A percentile compares a stretch with the other conserved stretches of the same genome.
These are phyloP conservation scores for Turdus rufiventris DNA, from an alignment of 2,113 vertebrate genomes.

Conservation along the genomic window DNA sequence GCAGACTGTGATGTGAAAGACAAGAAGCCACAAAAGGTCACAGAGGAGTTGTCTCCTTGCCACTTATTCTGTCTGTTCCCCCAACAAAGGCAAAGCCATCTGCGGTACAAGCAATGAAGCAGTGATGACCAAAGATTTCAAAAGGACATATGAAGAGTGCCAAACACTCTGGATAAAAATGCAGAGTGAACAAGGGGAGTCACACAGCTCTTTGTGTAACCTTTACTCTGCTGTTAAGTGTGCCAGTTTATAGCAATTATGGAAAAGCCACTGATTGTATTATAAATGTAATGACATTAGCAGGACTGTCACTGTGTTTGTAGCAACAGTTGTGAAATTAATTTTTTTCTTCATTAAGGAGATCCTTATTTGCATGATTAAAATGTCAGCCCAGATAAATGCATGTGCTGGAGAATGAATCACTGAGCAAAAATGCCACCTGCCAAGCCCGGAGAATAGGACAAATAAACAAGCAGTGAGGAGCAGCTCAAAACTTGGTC, in stretches of 20 bases:
- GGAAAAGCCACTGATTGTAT: not conserved
- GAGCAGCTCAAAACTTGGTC: conserved; percentile 33
- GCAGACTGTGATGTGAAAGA: not conserved
- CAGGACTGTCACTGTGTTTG: conserved; percentile 35
- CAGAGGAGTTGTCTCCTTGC: not conserved
- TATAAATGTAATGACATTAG: conserved; percentile 9
- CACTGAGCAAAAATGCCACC: conserved; percentile 64
- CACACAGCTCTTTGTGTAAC: not conserved
- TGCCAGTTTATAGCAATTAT: conserved; percentile 1
- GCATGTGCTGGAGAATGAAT: conserved; percentile 8
- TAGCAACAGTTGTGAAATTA: conserved; percentile 46
- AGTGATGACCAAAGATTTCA: not conserved
- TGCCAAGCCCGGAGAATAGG: conserved; percentile 52
- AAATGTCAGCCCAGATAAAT: conserved; percentile 66
- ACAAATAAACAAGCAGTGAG: conserved; percentile 21
- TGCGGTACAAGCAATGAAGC: not conserved
- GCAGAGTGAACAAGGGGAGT: not conserved
- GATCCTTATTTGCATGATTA: conserved; percentile 71
- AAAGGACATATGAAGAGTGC: not conserved
- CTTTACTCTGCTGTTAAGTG: conserved; percentile 15
- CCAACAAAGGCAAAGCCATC: not conserved
- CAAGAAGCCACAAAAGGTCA: not conserved
- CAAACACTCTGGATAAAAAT: not conserved
- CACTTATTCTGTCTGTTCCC: not conserved
- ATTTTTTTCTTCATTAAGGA: conserved; percentile 67